Percentiles rank a stretch among this genome's conserved stretches.
Evolutionary conservation across 2,888 invertebrate species (phyloP).

Genomic region (Diadromus collaris): DNA sequence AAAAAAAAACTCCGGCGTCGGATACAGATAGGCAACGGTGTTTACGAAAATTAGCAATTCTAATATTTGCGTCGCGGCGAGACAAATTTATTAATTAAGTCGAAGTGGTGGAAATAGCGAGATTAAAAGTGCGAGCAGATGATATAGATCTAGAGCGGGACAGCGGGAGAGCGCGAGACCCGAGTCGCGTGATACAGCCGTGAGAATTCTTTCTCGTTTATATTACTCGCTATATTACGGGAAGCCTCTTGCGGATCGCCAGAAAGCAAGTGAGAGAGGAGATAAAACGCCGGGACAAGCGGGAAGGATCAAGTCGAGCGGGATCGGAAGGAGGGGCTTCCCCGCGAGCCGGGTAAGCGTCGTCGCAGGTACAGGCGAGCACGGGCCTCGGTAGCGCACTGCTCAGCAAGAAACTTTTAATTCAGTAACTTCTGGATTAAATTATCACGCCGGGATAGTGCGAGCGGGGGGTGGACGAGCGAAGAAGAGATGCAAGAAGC

Average conservation of each 20-base stretch:
- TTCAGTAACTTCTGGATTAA: slow-evolving; percentile 79
- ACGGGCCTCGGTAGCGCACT: slow-evolving; percentile 63
- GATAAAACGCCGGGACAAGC: slow-evolving; percentile 28
- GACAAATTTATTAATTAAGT: slow-evolving; percentile 74
- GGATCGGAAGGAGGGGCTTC: slow-evolving; percentile 36
- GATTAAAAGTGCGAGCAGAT: slow-evolving; percentile 45
- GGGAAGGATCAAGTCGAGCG: slow-evolving; percentile 41
- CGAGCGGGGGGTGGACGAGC: slow-evolving; percentile 23
- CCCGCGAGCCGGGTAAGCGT: slow-evolving; percentile 41
- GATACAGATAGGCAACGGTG: slow-evolving; percentile 57
- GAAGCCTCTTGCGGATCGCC: slow-evolving; percentile 47
- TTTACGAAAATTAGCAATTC: slow-evolving; percentile 75
- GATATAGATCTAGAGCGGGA: slow-evolving; percentile 33
- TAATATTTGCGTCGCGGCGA: slow-evolving; percentile 68
- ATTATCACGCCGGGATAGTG: slow-evolving; percentile 75
- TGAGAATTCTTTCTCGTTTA: slow-evolving; percentile 59
- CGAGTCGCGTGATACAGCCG: slow-evolving; percentile 7
- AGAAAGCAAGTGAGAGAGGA: slow-evolving; percentile 41
- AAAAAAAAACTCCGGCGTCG: slow-evolving; percentile 23
- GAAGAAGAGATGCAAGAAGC: slow-evolving; percentile 14
- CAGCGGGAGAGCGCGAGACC: slow-evolving; percentile 8
- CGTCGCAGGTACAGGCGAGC: slow-evolving; percentile 40
- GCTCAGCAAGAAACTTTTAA: slow-evolving; percentile 78
- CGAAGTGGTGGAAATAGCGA: slow-evolving; percentile 53
- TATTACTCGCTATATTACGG: slow-evolving; percentile 53